A percentile compares a stretch with the other conserved stretches of the same genome.
phyloP scores from a whole-genome alignment of 1,140 invertebrate genomes.

The Bathynomus jamesi region DNA sequence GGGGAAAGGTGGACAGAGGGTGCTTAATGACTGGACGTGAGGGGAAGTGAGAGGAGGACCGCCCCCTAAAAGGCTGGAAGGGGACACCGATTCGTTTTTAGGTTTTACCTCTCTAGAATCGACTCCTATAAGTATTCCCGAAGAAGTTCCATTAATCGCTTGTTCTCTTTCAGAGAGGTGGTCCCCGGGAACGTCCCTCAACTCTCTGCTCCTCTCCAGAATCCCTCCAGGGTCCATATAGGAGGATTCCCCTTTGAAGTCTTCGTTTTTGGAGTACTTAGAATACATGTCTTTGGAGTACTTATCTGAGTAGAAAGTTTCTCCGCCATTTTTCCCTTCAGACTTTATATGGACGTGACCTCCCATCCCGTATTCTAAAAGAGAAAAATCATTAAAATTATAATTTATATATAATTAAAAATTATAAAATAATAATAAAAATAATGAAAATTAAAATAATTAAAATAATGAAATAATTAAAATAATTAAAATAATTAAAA shows the following conservation, averaged over 20 bases:
- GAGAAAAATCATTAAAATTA: not conserved
- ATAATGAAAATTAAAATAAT: not conserved
- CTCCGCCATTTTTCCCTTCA: not conserved
- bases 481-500: not conserved
- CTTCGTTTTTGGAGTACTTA: not conserved
- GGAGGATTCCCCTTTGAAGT: not conserved
- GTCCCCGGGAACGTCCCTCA: not conserved
- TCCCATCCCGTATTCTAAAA: not conserved
- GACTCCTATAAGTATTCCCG: not conserved
- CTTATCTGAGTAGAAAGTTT: not conserved
- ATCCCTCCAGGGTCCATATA: not conserved
- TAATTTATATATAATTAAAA: not conserved
- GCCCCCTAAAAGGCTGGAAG: not conserved
- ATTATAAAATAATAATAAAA: not conserved
- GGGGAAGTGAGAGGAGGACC: constrained; percentile 6
- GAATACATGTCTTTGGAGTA: not conserved
- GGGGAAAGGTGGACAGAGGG: constrained; percentile 10
- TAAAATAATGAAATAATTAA: not conserved
- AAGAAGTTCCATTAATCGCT: no score
- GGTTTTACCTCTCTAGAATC: not conserved
- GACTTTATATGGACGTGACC: not conserved
- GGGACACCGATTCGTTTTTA: not conserved
- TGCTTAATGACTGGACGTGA: constrained; percentile 8
- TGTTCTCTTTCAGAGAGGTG: not conserved
- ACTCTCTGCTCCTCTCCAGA: not conserved